Evolutionary conservation across 2,113 vertebrate species (phyloP), one percentile per base, ranked within the genome.

Genomic region (Choloepus hoffmanni): DNA sequence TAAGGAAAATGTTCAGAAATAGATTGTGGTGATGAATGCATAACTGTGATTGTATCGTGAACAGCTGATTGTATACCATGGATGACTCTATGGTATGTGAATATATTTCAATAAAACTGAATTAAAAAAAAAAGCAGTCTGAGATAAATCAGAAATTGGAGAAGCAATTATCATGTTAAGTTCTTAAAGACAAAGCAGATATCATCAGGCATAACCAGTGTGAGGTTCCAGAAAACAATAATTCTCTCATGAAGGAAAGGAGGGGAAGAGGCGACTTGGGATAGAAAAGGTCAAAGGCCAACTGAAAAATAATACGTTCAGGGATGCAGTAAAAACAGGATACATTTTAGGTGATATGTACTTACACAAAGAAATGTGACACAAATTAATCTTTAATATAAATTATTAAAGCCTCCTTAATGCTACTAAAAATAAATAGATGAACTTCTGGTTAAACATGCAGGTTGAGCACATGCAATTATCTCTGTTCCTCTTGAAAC

Each of bases 381-480:
- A 72, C 18, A 15, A 89, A 82, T 89, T 88, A 53, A 43, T 63
- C 73, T n/a, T 72, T 63, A 62, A n/a, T 55, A 65, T 45, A 65
- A 81, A n/a, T 53, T 82, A 55, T 53, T 50, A 45, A 83, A 74
- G 33, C 18, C 12, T 50, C 43, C 45, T 74, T 89, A 82, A 65
- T 55, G 28, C 58, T 48, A 73, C 30, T 89, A 73, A 70, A 94
- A 94, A 74, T 55, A 67, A 65, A 89, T 79, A 50, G 60, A 85
- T 67, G 12, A 77, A 92, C 48, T 82, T 83, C 98, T 74, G 58
- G 62, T 50, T 78, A 79, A 79, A 26, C n/a, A 60, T 63, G 53
- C 33, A 79, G 40, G 63, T 12, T 70, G 50, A 93, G 19, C 24
- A 70, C 72, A 74, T 84, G 45, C 23, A 70, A 62, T 60, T 60